Base-by-base conservation (phyloP, 1,140 invertebrate genomes). In the Drosophila bipectinata region DNA sequence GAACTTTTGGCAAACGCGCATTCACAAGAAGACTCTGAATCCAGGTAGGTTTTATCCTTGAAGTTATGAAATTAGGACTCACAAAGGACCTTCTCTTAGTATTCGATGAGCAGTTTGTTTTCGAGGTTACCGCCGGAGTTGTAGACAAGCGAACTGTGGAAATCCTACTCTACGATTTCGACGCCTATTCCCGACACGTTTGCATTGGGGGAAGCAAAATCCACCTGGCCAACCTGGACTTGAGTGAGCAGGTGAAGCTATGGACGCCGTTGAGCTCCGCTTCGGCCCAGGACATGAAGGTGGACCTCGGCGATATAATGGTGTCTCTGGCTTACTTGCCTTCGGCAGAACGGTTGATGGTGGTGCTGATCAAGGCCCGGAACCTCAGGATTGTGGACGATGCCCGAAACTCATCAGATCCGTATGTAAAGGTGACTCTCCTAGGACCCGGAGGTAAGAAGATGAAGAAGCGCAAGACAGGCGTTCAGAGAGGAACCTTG, bases 381-480 rank as follows among this genome's bases (percentile, higher is more conserved):
- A 95, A 95, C 91, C 83, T 95, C 14, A 80, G 93, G 1, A 92
- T 93, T 71, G 92, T 93, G 14, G 93, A 94, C 54, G 93, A 94
- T 54, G 92, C 92, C 4, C 85, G 92, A 8, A 93, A 92, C 37
- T 93, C 92, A 10, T 94, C 93, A 91, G 96, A 97, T 93, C 96
- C 97, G 0, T 97, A 97, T 82, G 96, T 98, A 5, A 97, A 97
- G 92, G 96, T 97, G 6, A 95, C 95, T 74, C 92, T 97, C 0
- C 93, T 96, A 14, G 95, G 96, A 24, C 96, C 97, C 87, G 95
- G 95, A 14, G 95, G 95, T 30, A 95, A 95, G 88, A 93, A 93
- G 68, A 93, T 95, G 64, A 98, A 98, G 93, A 98, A 98, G 92
- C 98, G 97, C 92, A 98, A 98, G 92, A 98, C 97, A 0, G 95